These are phyloP conservation scores for Tamandua tetradactyla DNA, from an alignment of 2,797 vertebrate species.

Conservation along the genomic window DNA sequence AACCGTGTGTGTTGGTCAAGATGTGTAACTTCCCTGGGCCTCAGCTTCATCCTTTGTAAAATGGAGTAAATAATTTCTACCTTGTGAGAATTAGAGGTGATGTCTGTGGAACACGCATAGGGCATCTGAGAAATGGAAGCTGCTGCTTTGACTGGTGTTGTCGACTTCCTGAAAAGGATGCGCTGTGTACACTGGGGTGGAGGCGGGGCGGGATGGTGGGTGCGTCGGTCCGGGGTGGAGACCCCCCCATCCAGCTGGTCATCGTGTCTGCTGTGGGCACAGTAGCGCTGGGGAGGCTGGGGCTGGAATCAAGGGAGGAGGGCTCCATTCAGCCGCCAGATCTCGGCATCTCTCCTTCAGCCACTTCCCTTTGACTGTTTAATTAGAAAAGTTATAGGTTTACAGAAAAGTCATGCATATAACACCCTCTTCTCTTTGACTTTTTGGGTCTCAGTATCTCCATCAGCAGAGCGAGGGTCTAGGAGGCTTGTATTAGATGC, in stretches of 20 bases:
- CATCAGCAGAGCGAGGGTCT: background rate
- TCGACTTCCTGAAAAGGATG: background rate
- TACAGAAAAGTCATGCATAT: too few relatives aligned
- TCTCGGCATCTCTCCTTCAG: background rate
- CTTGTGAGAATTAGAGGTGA: background rate
- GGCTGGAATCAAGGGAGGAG: background rate
- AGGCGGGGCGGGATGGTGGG: background rate
- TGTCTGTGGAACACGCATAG: background rate
- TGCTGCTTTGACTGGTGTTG: background rate
- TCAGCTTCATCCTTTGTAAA: background rate
- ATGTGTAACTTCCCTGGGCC: background rate
- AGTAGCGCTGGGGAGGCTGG: background rate
- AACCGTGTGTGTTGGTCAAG: background rate
- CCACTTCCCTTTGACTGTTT: background rate
- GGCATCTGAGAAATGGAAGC: background rate
- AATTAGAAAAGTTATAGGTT: too few relatives aligned
- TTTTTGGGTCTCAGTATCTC: background rate
- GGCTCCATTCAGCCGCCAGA: background rate
- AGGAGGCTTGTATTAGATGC: background rate
- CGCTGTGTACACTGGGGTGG: background rate
- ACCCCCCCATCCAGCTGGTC: too few relatives aligned
- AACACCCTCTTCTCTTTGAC: background rate
- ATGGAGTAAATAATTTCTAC: background rate
- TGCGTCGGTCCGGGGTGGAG: rapidly evolving
- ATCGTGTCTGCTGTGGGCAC: background rate